These are phyloP conservation scores for Elanus axillaris DNA, from an alignment of 2,113 vertebrate genomes.

Conservation along the genomic window DNA sequence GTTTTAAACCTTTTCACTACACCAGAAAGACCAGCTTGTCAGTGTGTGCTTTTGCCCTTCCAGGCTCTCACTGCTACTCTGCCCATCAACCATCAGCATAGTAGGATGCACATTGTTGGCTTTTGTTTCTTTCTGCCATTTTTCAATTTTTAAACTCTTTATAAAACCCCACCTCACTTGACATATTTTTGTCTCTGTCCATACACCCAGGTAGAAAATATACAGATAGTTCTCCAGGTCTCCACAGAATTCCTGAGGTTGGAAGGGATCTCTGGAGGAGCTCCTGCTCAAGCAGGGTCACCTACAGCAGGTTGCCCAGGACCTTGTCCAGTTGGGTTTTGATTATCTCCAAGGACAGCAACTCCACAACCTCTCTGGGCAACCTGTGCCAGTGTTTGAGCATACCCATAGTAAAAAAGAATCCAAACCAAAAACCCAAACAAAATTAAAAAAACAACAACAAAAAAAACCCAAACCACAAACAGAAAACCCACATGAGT, in stretches of 20 bases:
- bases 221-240: neutral
- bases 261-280: neutral
- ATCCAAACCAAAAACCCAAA: neutral
- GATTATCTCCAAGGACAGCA: neutral
- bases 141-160: neutral
- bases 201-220: neutral
- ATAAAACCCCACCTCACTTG: neutral
- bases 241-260: neutral
- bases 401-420: neutral
- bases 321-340: neutral
- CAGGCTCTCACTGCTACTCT: neutral
- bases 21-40: neutral
- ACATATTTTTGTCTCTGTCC: neutral
- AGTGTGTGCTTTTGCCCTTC: neutral
- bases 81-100: neutral
- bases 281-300: neutral
- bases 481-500: neutral
- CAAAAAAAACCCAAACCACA: neutral
- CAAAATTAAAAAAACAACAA: neutral
- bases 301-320: neutral
- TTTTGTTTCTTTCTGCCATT: neutral
- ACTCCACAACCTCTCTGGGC: neutral
- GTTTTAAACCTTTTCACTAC: neutral
- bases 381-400: neutral
- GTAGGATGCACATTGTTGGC: neutral